These are phyloP conservation scores for Timandra comae DNA, from an alignment of 2,888 invertebrate species.

Conservation along the genomic window DNA sequence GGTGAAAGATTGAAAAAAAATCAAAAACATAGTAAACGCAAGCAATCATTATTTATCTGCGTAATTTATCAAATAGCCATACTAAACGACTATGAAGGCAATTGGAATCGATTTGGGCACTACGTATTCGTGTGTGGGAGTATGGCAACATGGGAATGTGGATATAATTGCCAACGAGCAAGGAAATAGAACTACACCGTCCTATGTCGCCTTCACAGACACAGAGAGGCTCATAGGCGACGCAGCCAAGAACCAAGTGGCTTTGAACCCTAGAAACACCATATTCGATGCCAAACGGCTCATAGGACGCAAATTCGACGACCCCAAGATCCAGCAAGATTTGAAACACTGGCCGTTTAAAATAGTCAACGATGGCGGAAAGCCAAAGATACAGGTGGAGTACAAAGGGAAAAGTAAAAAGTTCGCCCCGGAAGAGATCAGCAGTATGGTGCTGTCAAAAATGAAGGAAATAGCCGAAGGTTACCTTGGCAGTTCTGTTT, in stretches of 20 bases:
- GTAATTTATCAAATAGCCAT: no score
- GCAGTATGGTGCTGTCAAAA: conserved; percentile 79
- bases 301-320: conserved; percentile 86
- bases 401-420: conserved; percentile 79
- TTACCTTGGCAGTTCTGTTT: conserved; percentile 80
- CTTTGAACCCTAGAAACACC: conserved; percentile 84
- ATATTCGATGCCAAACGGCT: conserved; percentile 89
- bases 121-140: conserved; percentile 73
- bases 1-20: no score
- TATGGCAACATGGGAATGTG: conserved; percentile 80
- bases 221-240: conserved; percentile 79
- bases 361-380: conserved; percentile 79
- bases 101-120: conserved; percentile 75
- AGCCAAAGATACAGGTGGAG: conserved; percentile 80
- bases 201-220: conserved; percentile 84
- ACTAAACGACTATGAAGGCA: conserved; percentile 47
- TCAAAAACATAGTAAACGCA: no score
- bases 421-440: conserved; percentile 83
- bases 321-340: conserved; percentile 84
- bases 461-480: conserved; percentile 82
- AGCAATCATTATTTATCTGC: no score
- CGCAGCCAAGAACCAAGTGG: conserved; percentile 82
- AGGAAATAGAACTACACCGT: conserved; percentile 84
- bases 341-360: conserved; percentile 90
- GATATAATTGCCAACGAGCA: conserved; percentile 82